Evolutionary conservation across 2,888 invertebrate genomes (phyloP).

Genomic region (Siphonodentalium dalli): DNA sequence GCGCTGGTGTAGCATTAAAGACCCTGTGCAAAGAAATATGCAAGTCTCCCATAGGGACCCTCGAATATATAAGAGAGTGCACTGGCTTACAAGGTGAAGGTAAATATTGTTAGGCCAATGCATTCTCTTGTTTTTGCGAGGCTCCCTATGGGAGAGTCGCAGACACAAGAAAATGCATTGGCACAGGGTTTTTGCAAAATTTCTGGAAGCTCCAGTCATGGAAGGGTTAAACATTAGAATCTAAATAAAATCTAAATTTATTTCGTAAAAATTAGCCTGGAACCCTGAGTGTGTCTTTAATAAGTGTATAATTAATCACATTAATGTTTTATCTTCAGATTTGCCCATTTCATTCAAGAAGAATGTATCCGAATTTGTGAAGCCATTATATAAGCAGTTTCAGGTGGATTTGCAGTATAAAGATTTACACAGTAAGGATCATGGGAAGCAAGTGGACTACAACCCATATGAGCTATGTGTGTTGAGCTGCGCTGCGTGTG

Average conservation of each 20-base stretch:
- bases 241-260: not conserved
- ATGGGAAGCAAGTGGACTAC: constrained; percentile 36
- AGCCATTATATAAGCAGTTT: constrained; percentile 86
- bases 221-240: not conserved
- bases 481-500: constrained; percentile 96
- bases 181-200: too few species aligned
- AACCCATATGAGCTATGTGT: constrained; percentile 75
- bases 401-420: constrained; percentile 84
- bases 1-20: too few species aligned
- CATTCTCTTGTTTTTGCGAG: too few species aligned
- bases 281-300: not conserved
- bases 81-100: too few species aligned
- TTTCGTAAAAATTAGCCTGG: not conserved
- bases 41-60: too few species aligned
- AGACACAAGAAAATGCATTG: too few species aligned
- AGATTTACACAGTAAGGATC: constrained; percentile 28
- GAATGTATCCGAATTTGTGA: constrained; percentile 90
- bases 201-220: too few species aligned
- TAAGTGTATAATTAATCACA: not conserved
- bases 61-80: too few species aligned
- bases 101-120: too few species aligned
- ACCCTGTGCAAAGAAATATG: too few species aligned
- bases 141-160: too few species aligned
- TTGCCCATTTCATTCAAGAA: constrained; percentile 88
- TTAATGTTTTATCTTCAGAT: constrained; percentile 67